Conservation (phyloP, 2,797 vertebrate species). For the Huso huso region DNA sequence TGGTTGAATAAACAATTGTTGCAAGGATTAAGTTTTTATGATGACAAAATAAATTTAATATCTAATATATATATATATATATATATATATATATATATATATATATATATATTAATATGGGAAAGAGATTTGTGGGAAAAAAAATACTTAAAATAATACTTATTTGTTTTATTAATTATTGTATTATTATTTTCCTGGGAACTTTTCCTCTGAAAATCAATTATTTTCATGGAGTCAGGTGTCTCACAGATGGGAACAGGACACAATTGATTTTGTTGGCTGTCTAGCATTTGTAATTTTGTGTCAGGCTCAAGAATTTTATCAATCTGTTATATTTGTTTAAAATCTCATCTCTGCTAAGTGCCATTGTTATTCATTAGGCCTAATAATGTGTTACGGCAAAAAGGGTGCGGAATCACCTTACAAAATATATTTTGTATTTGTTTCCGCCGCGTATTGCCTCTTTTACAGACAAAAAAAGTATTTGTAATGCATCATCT, state of each 20-base stretch:
- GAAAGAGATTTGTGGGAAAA: no score
- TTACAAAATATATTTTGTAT: conserved; percentile 16
- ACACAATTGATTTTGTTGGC: conserved; percentile 36
- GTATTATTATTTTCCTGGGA: not conserved
- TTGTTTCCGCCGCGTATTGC: not conserved
- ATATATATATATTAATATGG: no score
- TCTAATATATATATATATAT: not conserved
- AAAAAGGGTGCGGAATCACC: not conserved
- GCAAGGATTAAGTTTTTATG: no score
- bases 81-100: no score
- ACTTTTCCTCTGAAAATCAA: conserved; percentile 17
- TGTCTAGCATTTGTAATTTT: conserved; percentile 11
- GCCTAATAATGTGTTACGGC: conserved; percentile 7
- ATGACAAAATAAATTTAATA: not conserved
- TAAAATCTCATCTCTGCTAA: not conserved
- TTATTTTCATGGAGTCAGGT: conserved; percentile 49
- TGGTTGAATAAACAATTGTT: no score
- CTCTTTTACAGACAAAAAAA: conserved; percentile 4
- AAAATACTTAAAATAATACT: no score
- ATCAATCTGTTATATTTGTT: conserved; percentile 2
- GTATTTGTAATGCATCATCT: not conserved
- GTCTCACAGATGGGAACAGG: conserved; percentile 46
- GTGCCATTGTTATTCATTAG: conserved; percentile 11
- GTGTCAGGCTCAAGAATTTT: conserved; percentile 3
- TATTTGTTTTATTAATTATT: no score